Evolutionary conservation across 2,113 vertebrate genomes (phyloP).

Genomic region (Marmota monax): DNA sequence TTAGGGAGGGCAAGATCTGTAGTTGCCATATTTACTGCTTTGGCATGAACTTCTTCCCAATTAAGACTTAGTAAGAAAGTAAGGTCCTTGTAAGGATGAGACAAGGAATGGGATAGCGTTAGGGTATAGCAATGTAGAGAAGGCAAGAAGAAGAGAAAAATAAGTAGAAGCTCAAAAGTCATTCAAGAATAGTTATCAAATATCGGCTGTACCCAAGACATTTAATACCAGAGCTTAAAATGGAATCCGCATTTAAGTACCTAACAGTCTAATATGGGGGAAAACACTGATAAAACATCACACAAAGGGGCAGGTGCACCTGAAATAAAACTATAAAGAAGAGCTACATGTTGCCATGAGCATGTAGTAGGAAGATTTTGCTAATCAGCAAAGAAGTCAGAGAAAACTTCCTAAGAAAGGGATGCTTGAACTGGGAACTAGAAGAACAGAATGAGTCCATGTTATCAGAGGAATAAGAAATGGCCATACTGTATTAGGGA

Average conservation of each 20-base stretch:
- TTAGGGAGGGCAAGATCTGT: not conserved
- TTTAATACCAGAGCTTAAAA: not conserved
- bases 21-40: not conserved
- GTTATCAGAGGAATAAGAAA: not conserved
- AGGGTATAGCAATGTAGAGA: not conserved
- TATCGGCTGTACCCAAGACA: not conserved
- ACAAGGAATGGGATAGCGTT: not conserved
- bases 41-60: not conserved
- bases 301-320: not conserved
- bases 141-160: not conserved
- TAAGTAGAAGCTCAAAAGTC: not conserved
- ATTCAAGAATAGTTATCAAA: not conserved
- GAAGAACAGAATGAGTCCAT: not conserved
- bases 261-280: not conserved
- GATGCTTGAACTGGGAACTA: not conserved
- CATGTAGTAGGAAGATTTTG: not conserved
- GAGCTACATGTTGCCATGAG: not conserved
- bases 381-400: not conserved
- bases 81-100: not conserved
- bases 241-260: not conserved
- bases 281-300: not conserved
- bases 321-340: not conserved
- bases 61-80: not conserved
- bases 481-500: not conserved
- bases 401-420: not conserved